Percentiles rank a stretch among this genome's conserved stretches.
Conservation (phyloP, 2,888 invertebrate species). For the Luperina nickerlii region DNA sequence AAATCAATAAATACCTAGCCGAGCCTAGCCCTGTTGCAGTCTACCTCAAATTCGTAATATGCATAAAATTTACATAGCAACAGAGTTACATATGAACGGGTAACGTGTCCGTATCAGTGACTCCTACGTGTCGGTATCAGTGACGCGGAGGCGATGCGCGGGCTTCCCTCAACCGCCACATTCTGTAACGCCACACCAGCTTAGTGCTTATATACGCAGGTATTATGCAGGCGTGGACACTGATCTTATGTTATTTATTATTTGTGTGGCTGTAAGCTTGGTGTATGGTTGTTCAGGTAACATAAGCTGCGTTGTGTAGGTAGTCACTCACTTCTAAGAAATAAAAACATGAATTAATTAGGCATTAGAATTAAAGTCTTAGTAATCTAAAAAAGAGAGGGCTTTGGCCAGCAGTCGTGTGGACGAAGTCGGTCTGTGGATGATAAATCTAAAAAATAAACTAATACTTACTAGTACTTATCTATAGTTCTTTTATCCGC, state of each 20-base stretch:
- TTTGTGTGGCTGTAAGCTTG: slow-evolving; percentile 5
- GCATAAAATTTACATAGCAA: not conserved
- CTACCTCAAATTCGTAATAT: not conserved
- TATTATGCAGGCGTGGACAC: slow-evolving; percentile 27
- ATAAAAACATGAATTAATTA: no score
- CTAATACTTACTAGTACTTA: no score
- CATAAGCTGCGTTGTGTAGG: no score
- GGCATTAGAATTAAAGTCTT: no score
- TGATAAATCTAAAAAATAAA: no score
- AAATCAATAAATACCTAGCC: not conserved
- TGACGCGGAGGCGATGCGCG: slow-evolving; percentile 20
- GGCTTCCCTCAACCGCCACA: slow-evolving; percentile 30
- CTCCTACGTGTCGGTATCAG: slow-evolving; percentile 32
- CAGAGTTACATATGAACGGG: slow-evolving; percentile 14
- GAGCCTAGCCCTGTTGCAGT: not conserved
- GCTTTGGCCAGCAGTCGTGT: no score
- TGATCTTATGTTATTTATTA: slow-evolving; percentile 10
- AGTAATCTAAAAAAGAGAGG: no score
- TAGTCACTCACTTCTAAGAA: not conserved
- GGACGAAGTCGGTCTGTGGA: no score
- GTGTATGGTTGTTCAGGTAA: not conserved
- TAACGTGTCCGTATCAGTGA: slow-evolving; percentile 10
- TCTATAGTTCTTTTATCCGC: no score
- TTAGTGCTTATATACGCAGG: slow-evolving; percentile 15
- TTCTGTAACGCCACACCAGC: slow-evolving; percentile 46